A percentile compares a stretch with the other conserved stretches of the same genome.
phyloP scores from a whole-genome alignment of 37 sponge, comb jelly and placozoan species.

The Chondrosia reniformis region DNA sequence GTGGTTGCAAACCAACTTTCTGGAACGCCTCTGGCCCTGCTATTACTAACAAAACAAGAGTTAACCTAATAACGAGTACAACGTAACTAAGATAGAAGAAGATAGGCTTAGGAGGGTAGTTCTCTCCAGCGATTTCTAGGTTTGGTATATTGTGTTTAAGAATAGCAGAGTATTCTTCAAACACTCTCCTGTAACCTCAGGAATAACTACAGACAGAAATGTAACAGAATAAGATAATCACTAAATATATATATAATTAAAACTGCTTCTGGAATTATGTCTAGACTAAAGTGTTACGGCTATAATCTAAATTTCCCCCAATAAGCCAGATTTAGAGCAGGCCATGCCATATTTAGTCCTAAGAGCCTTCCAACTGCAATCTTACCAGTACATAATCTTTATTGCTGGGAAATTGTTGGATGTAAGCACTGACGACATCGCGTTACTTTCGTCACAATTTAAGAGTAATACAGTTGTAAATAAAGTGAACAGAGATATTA shows the following conservation, averaged over 20 bases:
- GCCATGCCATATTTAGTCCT: no score
- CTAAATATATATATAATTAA: not conserved
- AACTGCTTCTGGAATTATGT: not conserved
- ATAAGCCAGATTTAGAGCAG: no score
- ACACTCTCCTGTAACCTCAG: constrained; percentile 7
- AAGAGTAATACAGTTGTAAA: no score
- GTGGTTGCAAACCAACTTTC: not conserved
- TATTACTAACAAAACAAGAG: not conserved
- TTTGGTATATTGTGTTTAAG: not conserved
- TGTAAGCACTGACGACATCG: no score
- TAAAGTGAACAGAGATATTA: no score
- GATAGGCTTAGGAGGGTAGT: not conserved
- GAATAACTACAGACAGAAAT: not conserved
- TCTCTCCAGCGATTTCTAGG: not conserved
- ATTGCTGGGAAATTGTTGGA: no score
- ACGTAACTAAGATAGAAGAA: not conserved
- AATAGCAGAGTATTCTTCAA: not conserved
- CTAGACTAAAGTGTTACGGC: no score
- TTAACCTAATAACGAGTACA: not conserved
- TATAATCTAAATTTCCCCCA: no score
- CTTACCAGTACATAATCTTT: no score
- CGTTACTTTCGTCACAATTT: no score
- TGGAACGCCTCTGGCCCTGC: not conserved
- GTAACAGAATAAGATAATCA: not conserved
- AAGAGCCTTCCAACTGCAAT: no score